Conservation (phyloP, 1,140 invertebrate species). For the Drosophila insularis region DNA sequence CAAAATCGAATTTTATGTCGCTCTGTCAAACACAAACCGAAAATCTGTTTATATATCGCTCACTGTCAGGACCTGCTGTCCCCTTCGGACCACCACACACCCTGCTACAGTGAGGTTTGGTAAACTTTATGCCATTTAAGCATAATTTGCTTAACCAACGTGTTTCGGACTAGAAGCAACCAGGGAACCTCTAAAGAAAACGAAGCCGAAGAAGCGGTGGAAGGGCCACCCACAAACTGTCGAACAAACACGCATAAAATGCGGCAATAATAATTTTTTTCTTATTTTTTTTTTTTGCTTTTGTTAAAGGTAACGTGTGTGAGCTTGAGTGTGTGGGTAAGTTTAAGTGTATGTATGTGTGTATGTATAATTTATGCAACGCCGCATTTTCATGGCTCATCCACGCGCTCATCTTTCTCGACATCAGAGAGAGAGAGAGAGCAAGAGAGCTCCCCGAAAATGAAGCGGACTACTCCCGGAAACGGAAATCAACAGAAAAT, state of each 20-base stretch:
- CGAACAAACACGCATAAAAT: conserved; percentile 59
- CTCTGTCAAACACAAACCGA: conserved; percentile 53
- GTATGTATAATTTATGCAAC: conserved; percentile 73
- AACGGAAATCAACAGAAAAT: conserved; percentile 78
- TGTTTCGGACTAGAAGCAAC: conserved; percentile 15
- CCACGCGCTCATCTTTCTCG: conserved; percentile 25
- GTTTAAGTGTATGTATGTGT: conserved; percentile 18
- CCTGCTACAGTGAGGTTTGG: conserved; percentile 32
- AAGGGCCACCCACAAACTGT: conserved; percentile 26
- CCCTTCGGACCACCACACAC: not conserved
- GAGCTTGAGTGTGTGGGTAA: not conserved
- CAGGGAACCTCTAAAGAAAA: conserved; percentile 1
- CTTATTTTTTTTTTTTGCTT: conserved; percentile 16
- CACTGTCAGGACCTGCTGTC: conserved; percentile 10
- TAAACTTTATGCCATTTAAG: conserved; percentile 70
- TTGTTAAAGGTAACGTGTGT: conserved; percentile 48
- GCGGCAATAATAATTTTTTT: conserved; percentile 53
- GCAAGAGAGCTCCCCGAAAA: not conserved
- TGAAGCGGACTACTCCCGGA: conserved; percentile 26
- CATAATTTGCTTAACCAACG: conserved; percentile 64
- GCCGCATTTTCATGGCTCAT: conserved; percentile 69
- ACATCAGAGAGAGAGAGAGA: not conserved
- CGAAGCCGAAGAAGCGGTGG: not conserved
- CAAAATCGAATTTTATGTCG: conserved; percentile 54
- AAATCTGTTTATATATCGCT: conserved; percentile 69